Conservation (phyloP, 2,888 invertebrate genomes). For the Chrysomela aeneicollis region DNA sequence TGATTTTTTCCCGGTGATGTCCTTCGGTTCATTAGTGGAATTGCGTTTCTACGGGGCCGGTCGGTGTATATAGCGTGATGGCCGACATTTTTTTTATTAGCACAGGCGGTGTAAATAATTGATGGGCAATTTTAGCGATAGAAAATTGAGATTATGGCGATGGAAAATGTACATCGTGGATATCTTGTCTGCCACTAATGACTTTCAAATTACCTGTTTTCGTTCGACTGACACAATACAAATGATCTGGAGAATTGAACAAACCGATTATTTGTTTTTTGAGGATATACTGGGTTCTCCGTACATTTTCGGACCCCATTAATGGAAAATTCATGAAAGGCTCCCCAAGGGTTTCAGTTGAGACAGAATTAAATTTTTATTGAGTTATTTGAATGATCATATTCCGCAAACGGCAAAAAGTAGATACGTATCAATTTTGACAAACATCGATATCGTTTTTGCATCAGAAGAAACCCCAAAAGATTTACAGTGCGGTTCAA, state of each 20-base stretch:
- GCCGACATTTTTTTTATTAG: slow-evolving; percentile 23
- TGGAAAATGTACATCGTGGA: slow-evolving; percentile 10
- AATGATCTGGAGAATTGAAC: neutral
- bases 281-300: too few relatives aligned
- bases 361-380: too few relatives aligned
- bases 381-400: too few relatives aligned
- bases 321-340: too few relatives aligned
- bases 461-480: too few relatives aligned
- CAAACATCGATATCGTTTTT: too few relatives aligned
- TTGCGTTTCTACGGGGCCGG: slow-evolving; percentile 10
- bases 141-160: slow-evolving; percentile 24
- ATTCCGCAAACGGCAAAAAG: too few relatives aligned
- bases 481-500: too few relatives aligned
- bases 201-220: slow-evolving; percentile 14
- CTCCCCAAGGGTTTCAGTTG: too few relatives aligned
- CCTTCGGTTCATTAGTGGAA: slow-evolving; percentile 18
- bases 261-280: neutral
- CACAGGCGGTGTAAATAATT: slow-evolving; percentile 22
- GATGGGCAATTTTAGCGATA: slow-evolving; percentile 25
- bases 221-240: neutral
- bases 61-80: slow-evolving; percentile 26
- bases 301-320: too few relatives aligned
- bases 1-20: slow-evolving; percentile 26
- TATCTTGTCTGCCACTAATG: slow-evolving; percentile 18
- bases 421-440: too few relatives aligned